These are phyloP conservation scores for Herpetotheres cachinnans DNA, from an alignment of 2,113 vertebrate genomes.

Conservation along the genomic window DNA sequence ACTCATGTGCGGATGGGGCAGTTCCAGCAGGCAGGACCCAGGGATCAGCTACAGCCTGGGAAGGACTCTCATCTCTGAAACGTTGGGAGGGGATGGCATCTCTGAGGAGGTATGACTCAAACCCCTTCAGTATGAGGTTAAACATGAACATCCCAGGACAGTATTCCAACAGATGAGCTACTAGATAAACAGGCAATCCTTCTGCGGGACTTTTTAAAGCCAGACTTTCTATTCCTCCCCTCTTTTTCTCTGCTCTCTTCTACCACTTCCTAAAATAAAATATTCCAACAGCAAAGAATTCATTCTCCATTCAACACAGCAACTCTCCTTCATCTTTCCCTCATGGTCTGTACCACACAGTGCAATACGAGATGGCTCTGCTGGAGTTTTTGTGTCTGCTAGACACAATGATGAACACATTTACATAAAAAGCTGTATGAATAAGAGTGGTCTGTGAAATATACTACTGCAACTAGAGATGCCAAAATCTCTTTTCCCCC, in stretches of 20 bases:
- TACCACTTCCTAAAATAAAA: not conserved
- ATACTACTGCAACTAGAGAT: not conserved
- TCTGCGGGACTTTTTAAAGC: not conserved
- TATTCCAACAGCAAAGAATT: not conserved
- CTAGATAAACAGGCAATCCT: not conserved
- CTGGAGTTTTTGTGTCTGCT: not conserved
- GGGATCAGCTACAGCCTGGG: not conserved
- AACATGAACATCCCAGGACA: not conserved
- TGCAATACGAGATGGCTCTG: not conserved
- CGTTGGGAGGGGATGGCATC: not conserved
- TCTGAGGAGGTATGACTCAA: not conserved
- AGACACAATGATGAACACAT: not conserved
- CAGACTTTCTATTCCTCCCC: not conserved
- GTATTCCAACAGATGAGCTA: not conserved
- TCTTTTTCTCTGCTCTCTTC: not conserved
- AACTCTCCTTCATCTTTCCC: not conserved
- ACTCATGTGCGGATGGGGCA: accelerated
- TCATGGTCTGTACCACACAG: not conserved
- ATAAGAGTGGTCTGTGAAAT: not conserved
- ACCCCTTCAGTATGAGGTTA: not conserved
- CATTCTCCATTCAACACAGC: not conserved
- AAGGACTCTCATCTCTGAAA: not conserved
- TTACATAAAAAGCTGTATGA: not conserved
- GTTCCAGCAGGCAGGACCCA: not conserved
- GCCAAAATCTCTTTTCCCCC: not conserved